phyloP scores from a whole-genome alignment of 2,113 vertebrate genomes.

The Charina bottae region DNA sequence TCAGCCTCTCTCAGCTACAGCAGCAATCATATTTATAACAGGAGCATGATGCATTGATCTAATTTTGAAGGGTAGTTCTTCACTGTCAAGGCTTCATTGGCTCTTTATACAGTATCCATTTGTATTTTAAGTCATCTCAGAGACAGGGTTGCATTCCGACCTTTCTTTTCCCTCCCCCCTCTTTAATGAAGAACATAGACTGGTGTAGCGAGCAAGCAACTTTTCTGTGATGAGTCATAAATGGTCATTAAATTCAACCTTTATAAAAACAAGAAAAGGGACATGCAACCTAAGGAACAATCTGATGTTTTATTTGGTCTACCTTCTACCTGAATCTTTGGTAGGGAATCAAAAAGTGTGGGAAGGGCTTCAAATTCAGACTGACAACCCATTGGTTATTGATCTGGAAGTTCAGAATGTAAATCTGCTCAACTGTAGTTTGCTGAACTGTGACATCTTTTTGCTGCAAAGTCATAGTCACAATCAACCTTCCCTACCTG shows the following conservation, averaged over 20 bases:
- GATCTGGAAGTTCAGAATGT: neutral
- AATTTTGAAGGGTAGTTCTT: constrained; percentile 54
- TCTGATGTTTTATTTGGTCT: neutral
- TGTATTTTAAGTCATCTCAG: constrained; percentile 50
- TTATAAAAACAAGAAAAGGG: neutral
- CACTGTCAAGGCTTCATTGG: constrained; percentile 61
- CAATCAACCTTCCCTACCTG: no score
- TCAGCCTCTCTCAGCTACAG: neutral
- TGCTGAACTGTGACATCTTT: neutral
- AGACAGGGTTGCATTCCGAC: constrained; percentile 1
- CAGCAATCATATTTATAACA: constrained; percentile 35
- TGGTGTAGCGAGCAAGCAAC: neutral
- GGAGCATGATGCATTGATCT: constrained; percentile 26
- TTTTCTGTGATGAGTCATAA: neutral
- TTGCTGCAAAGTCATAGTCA: neutral
- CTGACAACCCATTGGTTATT: neutral
- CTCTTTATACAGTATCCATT: constrained; percentile 49
- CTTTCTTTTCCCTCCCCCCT: neutral
- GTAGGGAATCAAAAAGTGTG: neutral
- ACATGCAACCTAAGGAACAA: neutral
- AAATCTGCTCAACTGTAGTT: neutral
- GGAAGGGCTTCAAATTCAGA: neutral
- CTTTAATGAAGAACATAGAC: neutral
- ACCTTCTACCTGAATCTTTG: neutral
- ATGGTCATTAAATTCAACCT: neutral